These are phyloP conservation scores for Hyppa rectilinea DNA, from an alignment of 2,888 invertebrate species.

Conservation along the genomic window DNA sequence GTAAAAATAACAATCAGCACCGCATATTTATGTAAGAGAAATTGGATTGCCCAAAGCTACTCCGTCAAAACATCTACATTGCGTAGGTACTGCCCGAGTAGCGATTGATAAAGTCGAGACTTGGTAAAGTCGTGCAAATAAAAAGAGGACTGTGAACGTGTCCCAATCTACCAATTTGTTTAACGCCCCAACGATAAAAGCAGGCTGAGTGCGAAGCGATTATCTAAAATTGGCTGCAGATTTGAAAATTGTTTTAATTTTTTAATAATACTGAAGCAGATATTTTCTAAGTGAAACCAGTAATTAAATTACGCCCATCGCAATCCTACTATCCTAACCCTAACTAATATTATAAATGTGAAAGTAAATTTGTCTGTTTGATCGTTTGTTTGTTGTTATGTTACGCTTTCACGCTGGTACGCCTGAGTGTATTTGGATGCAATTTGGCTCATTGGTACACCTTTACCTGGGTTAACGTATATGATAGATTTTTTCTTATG, in stretches of 20 bases:
- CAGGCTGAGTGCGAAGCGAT: conserved; percentile 25
- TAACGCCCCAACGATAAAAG: conserved; percentile 46
- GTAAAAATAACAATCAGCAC: conserved; percentile 6
- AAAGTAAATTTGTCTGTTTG: too few relatives aligned
- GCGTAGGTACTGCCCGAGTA: not conserved
- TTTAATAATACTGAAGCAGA: too few relatives aligned
- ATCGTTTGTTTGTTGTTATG: too few relatives aligned
- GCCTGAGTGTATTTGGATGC: too few relatives aligned
- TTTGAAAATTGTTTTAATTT: conserved; percentile 7
- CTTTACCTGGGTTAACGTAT: too few relatives aligned
- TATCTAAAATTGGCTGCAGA: conserved; percentile 25
- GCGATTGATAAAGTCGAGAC: conserved; percentile 41
- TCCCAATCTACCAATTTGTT: conserved; percentile 50
- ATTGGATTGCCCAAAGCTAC: conserved; percentile 27
- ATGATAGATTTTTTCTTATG: too few relatives aligned
- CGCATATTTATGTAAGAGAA: conserved; percentile 31
- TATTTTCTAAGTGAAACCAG: too few relatives aligned
- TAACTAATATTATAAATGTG: too few relatives aligned
- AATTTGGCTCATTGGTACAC: too few relatives aligned
- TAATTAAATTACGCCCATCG: too few relatives aligned
- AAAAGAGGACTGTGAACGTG: conserved; percentile 16
- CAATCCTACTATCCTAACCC: too few relatives aligned
- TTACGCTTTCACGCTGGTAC: too few relatives aligned
- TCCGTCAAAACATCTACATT: conserved; percentile 39
- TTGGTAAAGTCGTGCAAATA: conserved; percentile 30